phyloP scores from a whole-genome alignment of 2,113 vertebrate species.

The Pimephales promelas region DNA sequence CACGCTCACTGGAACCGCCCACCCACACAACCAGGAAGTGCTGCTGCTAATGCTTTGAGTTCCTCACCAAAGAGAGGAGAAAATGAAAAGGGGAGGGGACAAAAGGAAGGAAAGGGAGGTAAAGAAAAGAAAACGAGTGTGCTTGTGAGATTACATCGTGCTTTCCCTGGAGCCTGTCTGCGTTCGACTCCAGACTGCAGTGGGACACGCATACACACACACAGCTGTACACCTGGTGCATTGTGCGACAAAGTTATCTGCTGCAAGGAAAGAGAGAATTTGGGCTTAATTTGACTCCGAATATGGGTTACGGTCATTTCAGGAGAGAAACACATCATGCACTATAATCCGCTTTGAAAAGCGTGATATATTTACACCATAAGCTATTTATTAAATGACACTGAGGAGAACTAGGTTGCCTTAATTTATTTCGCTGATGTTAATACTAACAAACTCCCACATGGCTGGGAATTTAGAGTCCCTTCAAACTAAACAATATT shows the following conservation, averaged over 20 bases:
- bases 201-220: constrained; percentile 44
- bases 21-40: constrained; percentile 57
- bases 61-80: constrained; percentile 38
- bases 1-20: constrained; percentile 44
- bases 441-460: constrained; percentile 13
- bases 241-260: constrained; percentile 30
- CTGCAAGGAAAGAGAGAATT: background rate
- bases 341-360: background rate
- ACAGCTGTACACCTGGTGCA: constrained; percentile 18
- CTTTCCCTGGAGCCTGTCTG: constrained; percentile 33
- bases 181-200: constrained; percentile 49
- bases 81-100: constrained; percentile 49
- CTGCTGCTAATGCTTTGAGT: constrained; percentile 27
- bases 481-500: constrained; percentile 1
- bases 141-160: constrained; percentile 56
- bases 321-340: background rate
- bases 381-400: background rate
- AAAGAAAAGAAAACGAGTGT: constrained; percentile 43
- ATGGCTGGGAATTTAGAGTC: background rate
- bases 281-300: background rate
- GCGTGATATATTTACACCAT: constrained; percentile 10
- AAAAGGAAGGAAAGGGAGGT: constrained; percentile 32
- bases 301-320: background rate
- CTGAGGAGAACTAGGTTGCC: background rate
- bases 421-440: background rate